Base-by-base conservation (phyloP, 2,113 vertebrate species). In the Lepus europaeus region DNA sequence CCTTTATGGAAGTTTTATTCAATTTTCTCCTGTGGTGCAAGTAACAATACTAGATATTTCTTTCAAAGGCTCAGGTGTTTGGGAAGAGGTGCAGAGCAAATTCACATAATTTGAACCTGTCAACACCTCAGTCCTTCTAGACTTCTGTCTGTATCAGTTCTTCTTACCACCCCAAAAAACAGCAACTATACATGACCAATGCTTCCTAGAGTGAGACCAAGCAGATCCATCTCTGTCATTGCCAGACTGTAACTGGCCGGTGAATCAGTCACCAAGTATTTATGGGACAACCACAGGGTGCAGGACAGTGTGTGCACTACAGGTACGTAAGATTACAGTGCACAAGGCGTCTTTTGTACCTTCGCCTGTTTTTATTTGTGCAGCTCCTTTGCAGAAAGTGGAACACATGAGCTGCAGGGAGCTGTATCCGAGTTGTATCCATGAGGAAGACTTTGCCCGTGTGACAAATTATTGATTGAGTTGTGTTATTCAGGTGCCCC, bases 201-300 rank as follows among this genome's bases (percentile, higher is more conserved):
- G 31, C 85, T 86, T 39, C 72, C 61, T 39, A 64, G 68, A 81
- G 94, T 89, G 77, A 89, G 77, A 19, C 53, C 77, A 45, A 63
- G 49, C 80, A n/a, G 94, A 59, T 27, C n/a, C 20, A 61, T 9
- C 36, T 61, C 53, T 51, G 22, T 91, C 68, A 68, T 72, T 31
- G 64, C 66, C 53, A 64, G 95, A 56, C 59, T 69, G 33, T 83
- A 73, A 80, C 45, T 93, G 92, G 61, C 66, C 10, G 33, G 68
- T 91, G 95, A 90, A 78, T 93, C 92, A 93, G 93, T 87, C 27
- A 1, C 27, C 1, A 27, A 70, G 77, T 87, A 87, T 97, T 94
- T 93, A 72, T 29, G 95, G 31, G 31, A 68, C 56, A 78, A n/a
- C 85, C 90, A 69, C 61, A 69, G 72, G 39, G 66, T 19, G n/a